Base-by-base conservation (phyloP, 2,888 invertebrate species). In the Rapana venosa region DNA sequence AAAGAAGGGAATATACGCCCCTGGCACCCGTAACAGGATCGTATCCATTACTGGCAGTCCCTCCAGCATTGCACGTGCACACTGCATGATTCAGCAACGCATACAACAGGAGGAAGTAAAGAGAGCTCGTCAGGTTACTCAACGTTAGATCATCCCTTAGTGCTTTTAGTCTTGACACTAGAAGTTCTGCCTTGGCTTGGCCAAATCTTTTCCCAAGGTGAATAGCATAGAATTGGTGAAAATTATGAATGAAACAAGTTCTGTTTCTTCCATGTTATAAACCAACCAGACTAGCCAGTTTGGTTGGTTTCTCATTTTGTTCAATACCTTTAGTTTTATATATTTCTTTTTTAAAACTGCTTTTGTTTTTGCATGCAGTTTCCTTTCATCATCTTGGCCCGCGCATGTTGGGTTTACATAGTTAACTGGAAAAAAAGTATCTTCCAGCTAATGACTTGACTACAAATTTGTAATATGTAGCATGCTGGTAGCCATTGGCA, bases 1-100 rank as follows among this genome's bases (percentile, higher is more conserved):
- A 94, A 99, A 99, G 97, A 99, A 99, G 97, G 99, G 99, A 96
- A 98, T 98, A 96, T 99, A 98, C 97, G 98, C 98, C 95, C 99
- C 99, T 93, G 99, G 99, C 97, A 99, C 99, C 94, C 98, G 98
- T 96, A 99, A 99, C 97, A 98, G 99, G 96, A 98, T 99, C 97
- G 99, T 99, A 94, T 98, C 99, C 96, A 98, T 99, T 97, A 98
- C 98, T 95, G 99, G 99, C 96, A 97, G 97, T 95, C 97, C 97
- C 95, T 97, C 97, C 96, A 98, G 98, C 97, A 98, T 99, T 97
- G 97, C 97, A 96, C 98, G 98, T 96, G 99, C 99, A 96, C 98
- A 98, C 96, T 98, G 97, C 97, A 97, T 99, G 97, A 99, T 99
- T 97, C 98, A 99, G 97, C 98, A 98, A 97, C 98, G 98, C 97